A percentile compares a stretch with the other conserved stretches of the same genome.
Conservation (phyloP, 2,888 invertebrate species). For the Lamellibrachia columna region DNA sequence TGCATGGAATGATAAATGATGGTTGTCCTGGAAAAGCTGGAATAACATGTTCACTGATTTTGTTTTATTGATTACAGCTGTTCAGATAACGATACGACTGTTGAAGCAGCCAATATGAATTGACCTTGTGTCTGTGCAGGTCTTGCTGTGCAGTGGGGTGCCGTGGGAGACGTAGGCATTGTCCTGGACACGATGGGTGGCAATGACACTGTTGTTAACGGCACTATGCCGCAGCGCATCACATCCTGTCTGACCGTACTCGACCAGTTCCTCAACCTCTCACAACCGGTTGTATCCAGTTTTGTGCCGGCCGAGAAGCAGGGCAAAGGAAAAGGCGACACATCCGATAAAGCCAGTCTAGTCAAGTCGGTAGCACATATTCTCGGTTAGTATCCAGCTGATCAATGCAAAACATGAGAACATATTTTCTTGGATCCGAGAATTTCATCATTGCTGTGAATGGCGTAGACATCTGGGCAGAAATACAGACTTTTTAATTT, state of each 20-base stretch:
- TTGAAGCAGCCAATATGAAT: not conserved
- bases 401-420: not conserved
- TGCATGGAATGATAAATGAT: not conserved
- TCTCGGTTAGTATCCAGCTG: constrained; percentile 70
- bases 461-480: no score
- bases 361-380: constrained; percentile 87
- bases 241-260: constrained; percentile 89
- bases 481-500: no score
- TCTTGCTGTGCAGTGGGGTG: constrained; percentile 97
- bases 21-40: not conserved
- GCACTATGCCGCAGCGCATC: constrained; percentile 95
- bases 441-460: no score
- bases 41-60: not conserved
- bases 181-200: constrained; percentile 86
- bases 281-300: constrained; percentile 66
- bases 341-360: constrained; percentile 73
- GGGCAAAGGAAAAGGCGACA: constrained; percentile 67
- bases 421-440: no score
- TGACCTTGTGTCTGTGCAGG: constrained; percentile 46
- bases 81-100: not conserved
- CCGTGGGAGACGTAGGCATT: constrained; percentile 96
- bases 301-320: constrained; percentile 89
- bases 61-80: not conserved
- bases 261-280: constrained; percentile 89
- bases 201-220: constrained; percentile 91